These are phyloP conservation scores for Pycnonotus jocosus DNA, from an alignment of 2,113 vertebrate species.

Conservation along the genomic window DNA sequence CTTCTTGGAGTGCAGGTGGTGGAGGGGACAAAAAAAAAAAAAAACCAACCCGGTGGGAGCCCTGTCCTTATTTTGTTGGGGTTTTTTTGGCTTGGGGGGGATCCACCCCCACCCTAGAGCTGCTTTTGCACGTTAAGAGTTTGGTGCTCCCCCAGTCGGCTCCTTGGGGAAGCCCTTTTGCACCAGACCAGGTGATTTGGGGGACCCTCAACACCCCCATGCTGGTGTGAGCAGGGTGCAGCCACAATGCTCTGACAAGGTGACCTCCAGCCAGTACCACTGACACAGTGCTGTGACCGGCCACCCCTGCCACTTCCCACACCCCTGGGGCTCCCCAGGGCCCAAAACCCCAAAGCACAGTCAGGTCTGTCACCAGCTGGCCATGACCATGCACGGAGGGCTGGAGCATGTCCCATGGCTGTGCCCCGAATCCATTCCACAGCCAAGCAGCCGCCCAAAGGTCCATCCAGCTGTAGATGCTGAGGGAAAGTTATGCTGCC, in stretches of 20 bases:
- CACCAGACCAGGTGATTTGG: fast-evolving
- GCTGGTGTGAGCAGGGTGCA: not conserved
- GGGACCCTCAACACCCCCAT: fast-evolving
- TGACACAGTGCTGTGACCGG: fast-evolving
- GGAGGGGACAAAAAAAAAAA: not conserved
- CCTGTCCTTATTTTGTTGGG: not conserved
- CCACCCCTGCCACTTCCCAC: fast-evolving
- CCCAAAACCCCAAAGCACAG: not conserved
- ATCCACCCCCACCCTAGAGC: fast-evolving
- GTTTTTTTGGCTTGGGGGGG: fast-evolving
- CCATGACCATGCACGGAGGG: fast-evolving
- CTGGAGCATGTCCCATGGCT: fast-evolving
- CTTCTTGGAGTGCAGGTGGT: too few species aligned
- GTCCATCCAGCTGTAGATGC: fast-evolving
- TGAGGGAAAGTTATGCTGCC: not conserved
- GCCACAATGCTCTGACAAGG: fast-evolving
- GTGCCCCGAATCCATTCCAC: not conserved
- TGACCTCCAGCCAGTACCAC: not conserved
- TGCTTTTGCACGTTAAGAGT: fast-evolving
- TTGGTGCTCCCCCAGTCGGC: not conserved
- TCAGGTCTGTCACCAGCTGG: not conserved
- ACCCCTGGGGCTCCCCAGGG: fast-evolving
- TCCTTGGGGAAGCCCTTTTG: not conserved
- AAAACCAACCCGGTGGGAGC: fast-evolving
- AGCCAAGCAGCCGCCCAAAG: not conserved